Percentiles rank a stretch among this genome's conserved stretches.
These are phyloP conservation scores for Chaetura pelagica DNA, from an alignment of 2,113 vertebrate species.

Conservation along the genomic window DNA sequence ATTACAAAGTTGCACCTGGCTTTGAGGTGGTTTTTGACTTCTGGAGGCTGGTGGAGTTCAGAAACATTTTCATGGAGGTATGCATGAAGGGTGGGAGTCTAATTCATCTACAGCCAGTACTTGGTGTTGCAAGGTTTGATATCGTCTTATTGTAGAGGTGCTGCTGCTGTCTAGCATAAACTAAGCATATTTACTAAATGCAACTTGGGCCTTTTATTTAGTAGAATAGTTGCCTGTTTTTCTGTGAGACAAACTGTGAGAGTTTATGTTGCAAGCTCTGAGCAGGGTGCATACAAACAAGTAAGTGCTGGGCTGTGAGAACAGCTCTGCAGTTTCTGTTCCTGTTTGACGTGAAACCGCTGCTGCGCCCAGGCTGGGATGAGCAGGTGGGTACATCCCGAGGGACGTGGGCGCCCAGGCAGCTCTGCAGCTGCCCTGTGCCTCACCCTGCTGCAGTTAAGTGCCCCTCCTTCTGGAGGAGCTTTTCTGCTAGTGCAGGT, in stretches of 20 bases:
- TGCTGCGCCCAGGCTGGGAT: background rate
- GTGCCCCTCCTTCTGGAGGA: background rate
- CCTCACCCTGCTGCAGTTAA: rapidly evolving
- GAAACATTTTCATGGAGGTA: constrained; percentile 17
- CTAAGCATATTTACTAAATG: background rate
- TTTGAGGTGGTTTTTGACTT: constrained; percentile 42
- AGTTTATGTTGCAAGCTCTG: background rate
- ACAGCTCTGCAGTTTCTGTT: constrained; percentile 21
- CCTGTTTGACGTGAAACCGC: background rate
- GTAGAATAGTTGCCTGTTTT: background rate
- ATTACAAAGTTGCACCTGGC: constrained; percentile 14
- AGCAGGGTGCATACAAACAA: background rate
- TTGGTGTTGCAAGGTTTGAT: background rate
- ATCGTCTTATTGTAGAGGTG: background rate
- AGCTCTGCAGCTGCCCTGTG: background rate
- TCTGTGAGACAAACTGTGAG: background rate
- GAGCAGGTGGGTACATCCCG: constrained; percentile 17
- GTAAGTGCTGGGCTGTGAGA: background rate
- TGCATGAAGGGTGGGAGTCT: constrained; percentile 11
- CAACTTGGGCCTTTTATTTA: constrained; percentile 16
- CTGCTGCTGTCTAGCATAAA: background rate
- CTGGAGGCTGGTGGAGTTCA: background rate
- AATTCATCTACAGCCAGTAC: constrained; percentile 37
- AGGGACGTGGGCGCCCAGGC: background rate
- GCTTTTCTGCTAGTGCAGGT: background rate